These are phyloP conservation scores for Diarsia dahlii DNA, from an alignment of 2,888 invertebrate genomes.

Conservation along the genomic window DNA sequence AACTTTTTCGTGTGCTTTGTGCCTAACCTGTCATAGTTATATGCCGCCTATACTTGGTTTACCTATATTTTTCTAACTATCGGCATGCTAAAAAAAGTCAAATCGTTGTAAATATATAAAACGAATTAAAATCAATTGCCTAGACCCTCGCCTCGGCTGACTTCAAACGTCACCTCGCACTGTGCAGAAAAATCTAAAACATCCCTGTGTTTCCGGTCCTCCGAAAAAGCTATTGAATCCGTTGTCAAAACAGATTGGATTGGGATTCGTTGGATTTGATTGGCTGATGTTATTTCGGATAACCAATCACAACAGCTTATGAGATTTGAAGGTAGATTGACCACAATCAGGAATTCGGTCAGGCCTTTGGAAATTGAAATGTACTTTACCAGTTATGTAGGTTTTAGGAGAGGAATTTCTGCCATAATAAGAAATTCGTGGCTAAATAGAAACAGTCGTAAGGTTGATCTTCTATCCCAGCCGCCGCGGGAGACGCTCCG, in stretches of 20 bases:
- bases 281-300: background rate
- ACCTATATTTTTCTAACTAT: too few relatives aligned
- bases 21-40: too few relatives aligned
- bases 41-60: too few relatives aligned
- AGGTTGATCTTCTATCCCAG: background rate
- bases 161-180: background rate
- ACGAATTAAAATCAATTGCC: background rate
- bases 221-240: background rate
- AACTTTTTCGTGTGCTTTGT: too few relatives aligned
- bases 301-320: constrained; percentile 35
- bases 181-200: background rate
- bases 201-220: background rate
- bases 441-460: background rate
- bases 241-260: constrained; percentile 17
- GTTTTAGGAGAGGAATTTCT: background rate
- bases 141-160: background rate
- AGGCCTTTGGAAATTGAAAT: constrained; percentile 3
- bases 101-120: background rate
- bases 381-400: background rate
- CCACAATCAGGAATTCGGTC: background rate
- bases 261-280: constrained; percentile 21
- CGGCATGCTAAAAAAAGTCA: too few relatives aligned
- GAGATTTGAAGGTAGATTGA: constrained; percentile 23
- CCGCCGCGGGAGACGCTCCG: too few relatives aligned
- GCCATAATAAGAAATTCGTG: background rate